These are phyloP conservation scores for Porites lutea DNA, from an alignment of 64 coral and sea anemone species.

Conservation along the genomic window DNA sequence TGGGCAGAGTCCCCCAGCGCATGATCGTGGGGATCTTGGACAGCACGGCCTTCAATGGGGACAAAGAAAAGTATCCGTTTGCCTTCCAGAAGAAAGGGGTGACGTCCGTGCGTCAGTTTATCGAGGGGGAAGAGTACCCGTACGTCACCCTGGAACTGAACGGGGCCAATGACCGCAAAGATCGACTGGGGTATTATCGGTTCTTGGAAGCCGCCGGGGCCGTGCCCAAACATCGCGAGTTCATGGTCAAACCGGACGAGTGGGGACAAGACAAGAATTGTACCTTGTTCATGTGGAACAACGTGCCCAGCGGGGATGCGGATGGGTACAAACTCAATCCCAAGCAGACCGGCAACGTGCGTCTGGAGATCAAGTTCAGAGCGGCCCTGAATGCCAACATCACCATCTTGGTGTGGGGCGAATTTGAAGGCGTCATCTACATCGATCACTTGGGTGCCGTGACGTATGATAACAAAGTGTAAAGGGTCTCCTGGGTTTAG, in stretches of 20 bases:
- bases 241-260: slow-evolving; percentile 31
- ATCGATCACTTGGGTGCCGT: not conserved
- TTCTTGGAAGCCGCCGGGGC: slow-evolving; percentile 17
- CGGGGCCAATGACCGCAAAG: not conserved
- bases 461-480: no score
- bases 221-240: not conserved
- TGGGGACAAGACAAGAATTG: slow-evolving; percentile 13
- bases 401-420: no score
- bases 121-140: slow-evolving; percentile 50
- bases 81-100: slow-evolving; percentile 24
- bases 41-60: slow-evolving; percentile 23
- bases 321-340: not conserved
- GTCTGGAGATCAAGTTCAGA: no score
- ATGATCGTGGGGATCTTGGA: slow-evolving; percentile 39
- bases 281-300: slow-evolving; percentile 46
- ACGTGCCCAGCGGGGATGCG: slow-evolving; percentile 11
- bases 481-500: no score
- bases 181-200: slow-evolving; percentile 46
- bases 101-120: slow-evolving; percentile 16
- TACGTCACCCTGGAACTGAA: slow-evolving; percentile 10
- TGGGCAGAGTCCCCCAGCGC: slow-evolving; percentile 25
- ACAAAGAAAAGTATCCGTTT: not conserved
- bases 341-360: no score
- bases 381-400: no score
- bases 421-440: not conserved